phyloP scores from a whole-genome alignment of 2,888 invertebrate genomes.

The Campoplex capitator region DNA sequence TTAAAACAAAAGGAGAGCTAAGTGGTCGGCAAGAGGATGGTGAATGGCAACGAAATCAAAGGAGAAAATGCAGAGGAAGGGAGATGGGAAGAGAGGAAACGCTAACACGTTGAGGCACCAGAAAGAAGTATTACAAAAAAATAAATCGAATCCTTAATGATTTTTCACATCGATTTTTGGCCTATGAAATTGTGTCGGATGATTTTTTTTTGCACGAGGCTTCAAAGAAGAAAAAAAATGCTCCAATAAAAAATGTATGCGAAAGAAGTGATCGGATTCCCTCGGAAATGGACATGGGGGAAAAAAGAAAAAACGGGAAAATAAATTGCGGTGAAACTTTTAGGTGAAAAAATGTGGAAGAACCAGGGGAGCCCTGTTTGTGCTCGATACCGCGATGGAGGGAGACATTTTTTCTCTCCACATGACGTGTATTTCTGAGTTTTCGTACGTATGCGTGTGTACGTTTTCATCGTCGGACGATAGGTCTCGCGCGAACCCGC shows the following conservation, averaged over 20 bases:
- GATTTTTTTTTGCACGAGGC: not conserved
- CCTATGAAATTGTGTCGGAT: not conserved
- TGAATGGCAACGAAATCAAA: constrained; percentile 39
- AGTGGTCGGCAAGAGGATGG: constrained; percentile 53
- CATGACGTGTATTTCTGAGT: no score
- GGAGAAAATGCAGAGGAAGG: not conserved
- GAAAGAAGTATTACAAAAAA: not conserved
- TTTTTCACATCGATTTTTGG: not conserved
- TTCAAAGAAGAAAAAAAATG: not conserved
- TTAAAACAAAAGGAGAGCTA: constrained; percentile 34
- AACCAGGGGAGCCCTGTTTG: constrained; percentile 73
- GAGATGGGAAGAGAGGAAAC: constrained; percentile 1
- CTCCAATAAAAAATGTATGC: no score
- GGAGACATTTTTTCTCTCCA: no score
- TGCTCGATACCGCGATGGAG: constrained; percentile 26
- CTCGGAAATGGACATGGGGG: not conserved
- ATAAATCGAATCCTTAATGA: not conserved
- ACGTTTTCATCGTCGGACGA: constrained; percentile 38
- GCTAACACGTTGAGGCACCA: not conserved
- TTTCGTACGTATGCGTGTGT: not conserved
- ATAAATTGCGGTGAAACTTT: constrained; percentile 41
- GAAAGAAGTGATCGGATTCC: no score
- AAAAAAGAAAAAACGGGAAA: constrained; percentile 25
- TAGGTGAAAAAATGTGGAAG: constrained; percentile 54
- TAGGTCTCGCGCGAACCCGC: constrained; percentile 58